Conservation (phyloP, 2,797 vertebrate species). For the Malurus splendens region DNA sequence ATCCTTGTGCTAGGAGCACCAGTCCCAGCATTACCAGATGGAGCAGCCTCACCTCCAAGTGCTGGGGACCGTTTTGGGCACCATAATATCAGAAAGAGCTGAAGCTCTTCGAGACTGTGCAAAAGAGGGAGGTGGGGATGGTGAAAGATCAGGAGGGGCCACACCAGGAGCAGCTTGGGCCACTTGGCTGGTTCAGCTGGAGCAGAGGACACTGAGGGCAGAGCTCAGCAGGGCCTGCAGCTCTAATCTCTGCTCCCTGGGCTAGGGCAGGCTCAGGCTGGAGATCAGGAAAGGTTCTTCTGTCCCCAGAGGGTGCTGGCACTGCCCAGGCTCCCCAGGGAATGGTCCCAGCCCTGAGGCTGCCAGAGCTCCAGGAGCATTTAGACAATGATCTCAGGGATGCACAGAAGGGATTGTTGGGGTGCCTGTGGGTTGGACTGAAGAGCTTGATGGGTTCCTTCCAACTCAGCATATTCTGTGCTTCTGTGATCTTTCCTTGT, state of each 20-base stretch:
- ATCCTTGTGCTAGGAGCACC: background rate
- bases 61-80: background rate
- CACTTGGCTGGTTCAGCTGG: background rate
- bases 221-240: background rate
- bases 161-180: accelerated
- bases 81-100: background rate
- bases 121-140: background rate
- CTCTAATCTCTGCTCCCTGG: background rate
- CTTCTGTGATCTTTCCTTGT: background rate
- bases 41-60: accelerated
- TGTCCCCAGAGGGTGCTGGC: background rate
- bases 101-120: too few species aligned
- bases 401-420: background rate
- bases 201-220: background rate
- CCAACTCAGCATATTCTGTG: accelerated
- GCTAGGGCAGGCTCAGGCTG: accelerated
- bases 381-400: background rate
- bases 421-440: accelerated
- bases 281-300: accelerated
- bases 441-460: background rate
- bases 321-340: background rate
- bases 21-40: background rate
- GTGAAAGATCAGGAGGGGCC: too few species aligned
- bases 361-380: background rate
- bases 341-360: background rate